Conservation (phyloP, 2,113 vertebrate genomes). For the Neotoma lepida region DNA sequence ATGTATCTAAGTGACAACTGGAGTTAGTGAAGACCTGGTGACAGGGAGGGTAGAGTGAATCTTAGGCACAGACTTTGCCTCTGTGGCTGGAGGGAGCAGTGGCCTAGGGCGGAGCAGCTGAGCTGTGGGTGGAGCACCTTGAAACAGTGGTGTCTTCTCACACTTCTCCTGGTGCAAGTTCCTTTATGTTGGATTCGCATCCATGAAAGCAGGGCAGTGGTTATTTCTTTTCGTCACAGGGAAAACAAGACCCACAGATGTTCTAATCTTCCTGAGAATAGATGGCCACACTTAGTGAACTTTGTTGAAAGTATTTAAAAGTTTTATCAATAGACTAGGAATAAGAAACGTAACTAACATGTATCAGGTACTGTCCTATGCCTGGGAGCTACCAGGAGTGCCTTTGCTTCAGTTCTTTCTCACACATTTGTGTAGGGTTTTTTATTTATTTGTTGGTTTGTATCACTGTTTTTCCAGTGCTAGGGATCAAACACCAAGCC, state of each 20-base stretch:
- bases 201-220: neutral
- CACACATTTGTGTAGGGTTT: neutral
- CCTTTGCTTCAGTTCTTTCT: neutral
- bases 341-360: neutral
- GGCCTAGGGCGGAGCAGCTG: neutral
- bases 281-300: neutral
- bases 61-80: neutral
- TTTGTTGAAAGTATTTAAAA: slow-evolving; percentile 30
- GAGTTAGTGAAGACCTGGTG: neutral
- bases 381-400: neutral
- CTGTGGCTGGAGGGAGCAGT: neutral
- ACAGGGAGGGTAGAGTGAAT: neutral
- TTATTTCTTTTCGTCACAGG: neutral
- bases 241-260: neutral
- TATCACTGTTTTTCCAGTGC: neutral
- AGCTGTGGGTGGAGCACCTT: neutral
- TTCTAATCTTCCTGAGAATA: neutral
- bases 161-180: neutral
- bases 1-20: neutral
- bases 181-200: neutral
- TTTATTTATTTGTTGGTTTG: neutral
- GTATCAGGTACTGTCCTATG: neutral
- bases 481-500: neutral
- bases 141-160: neutral
- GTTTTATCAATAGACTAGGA: neutral